A percentile compares a stretch with the other conserved stretches of the same genome.
Conservation (phyloP, 2,888 invertebrate genomes). For the Rhyacophila evoluta region DNA sequence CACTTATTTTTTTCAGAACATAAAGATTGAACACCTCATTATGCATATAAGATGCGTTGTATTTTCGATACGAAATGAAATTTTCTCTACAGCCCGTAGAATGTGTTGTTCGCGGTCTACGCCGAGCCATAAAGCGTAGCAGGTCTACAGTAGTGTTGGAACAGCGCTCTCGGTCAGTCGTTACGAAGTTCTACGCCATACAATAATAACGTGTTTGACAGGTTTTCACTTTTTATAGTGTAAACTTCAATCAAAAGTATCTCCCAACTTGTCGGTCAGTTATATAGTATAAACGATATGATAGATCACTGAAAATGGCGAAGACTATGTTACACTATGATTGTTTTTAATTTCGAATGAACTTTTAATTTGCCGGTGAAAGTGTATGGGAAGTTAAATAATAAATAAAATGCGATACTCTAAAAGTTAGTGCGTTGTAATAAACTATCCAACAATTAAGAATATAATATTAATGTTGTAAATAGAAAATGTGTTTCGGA, state of each 20-base stretch:
- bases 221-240: not conserved
- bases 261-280: not conserved
- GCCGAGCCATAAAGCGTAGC: not conserved
- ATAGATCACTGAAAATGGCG: not conserved
- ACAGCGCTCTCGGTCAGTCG: constrained; percentile 12
- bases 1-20: no score
- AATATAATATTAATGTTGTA: not conserved
- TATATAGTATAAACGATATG: not conserved
- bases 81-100: not conserved
- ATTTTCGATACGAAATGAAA: not conserved
- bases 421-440: not conserved
- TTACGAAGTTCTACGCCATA: not conserved
- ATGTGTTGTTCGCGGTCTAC: not conserved
- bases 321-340: not conserved
- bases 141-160: constrained; percentile 13
- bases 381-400: not conserved
- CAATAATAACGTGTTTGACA: constrained; percentile 9
- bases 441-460: not conserved
- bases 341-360: not conserved
- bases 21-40: no score
- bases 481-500: not conserved
- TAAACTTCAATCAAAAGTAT: not conserved
- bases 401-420: not conserved
- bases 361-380: not conserved
- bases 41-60: not conserved